Base-by-base conservation (phyloP, 2,113 vertebrate species). In the Pterocles burchelli region DNA sequence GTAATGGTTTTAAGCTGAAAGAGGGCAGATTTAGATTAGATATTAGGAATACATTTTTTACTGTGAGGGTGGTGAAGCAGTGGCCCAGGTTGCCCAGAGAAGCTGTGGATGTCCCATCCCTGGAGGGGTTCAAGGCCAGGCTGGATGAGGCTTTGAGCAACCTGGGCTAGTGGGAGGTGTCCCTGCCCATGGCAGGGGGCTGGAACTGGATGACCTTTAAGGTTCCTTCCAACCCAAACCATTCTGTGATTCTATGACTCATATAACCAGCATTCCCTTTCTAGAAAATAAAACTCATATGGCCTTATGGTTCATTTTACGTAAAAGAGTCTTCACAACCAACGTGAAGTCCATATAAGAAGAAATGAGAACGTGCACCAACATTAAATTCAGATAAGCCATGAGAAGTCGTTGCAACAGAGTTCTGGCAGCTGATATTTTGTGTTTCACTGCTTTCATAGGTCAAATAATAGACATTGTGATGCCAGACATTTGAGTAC, bases 401-500 rank as follows among this genome's bases (percentile, higher is more conserved):
- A 78, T 17, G 5, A 81, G 5, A 81, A 75, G n/a, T 38, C 45
- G n/a, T 90, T 73, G 73, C 71, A 59, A 88, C 38, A 76, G 71
- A 82, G 57, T 62, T 85, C 75, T 90, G 55, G 73, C 78, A 94
- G 78, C 49, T 89, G 72, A 63, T 33, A 85, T 48, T 61, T 77
- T 52, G 31, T 33, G 33, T 96, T 82, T 91, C 85, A 77, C 45
- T 81, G 51, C 61, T 91, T 95, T 93, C 87, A 89, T 75, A 94
- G 89, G 79, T 87, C 93, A 95, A 83, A 87, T 88, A 76, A 95
- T 38, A 92, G 87, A 87, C 38, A 55, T 13, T 38, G 31, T 63
- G 72, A 91, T 90, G 74, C 67, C 81, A 91, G 88, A 43, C 57
- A 80, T 74, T 48, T 45, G 58, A 89, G 82, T 57, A 86, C 52